Base-by-base conservation (phyloP, 2,113 vertebrate genomes). In the Gobius niger region DNA sequence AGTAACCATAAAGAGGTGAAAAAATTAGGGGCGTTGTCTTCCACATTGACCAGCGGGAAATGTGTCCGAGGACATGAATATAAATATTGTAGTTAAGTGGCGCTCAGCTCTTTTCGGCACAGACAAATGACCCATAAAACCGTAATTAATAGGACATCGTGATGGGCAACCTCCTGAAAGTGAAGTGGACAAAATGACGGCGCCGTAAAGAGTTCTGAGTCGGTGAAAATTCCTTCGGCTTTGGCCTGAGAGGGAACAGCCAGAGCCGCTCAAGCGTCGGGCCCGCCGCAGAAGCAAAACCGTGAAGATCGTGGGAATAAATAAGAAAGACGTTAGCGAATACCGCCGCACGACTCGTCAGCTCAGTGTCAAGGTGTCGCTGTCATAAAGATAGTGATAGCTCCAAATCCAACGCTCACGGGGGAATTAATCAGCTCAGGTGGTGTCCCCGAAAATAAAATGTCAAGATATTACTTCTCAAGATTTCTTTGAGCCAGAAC, bases 401-500 rank as follows among this genome's bases (percentile, higher is more conserved):
- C 87, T 90, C 78, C 89, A 89, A 84, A 92, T 84, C 89, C 83
- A 77, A 87, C 92, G 85, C 86, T 93, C 83, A 88, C 89, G 84
- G 75, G 24, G 91, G 92, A 95, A 96, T 96, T 93, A 96, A 95
- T 95, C 86, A 94, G 94, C 93, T 95, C 93, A 91, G 85, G 88
- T 89, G 92, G 91, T 79, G 91, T 86, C 81, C 85, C 81, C 87
- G 92, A 84, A 92, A 92, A 93, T 92, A 83, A 92, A 92, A 95
- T 90, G 93, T 92, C 92, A 90, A 81, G 90, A 91, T 90, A 86
- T 93, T 94, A 93, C 93, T 92, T 93, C 91, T 92, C 92, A 94
- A 93, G 94, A 96, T 96, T 96, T 94, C 92, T 91, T 94, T 95
- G 94, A 96, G 94, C 92, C 91, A 90, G 24, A 93, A 93, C 90